These are phyloP conservation scores for Aegypius monachus DNA, from an alignment of 2,113 vertebrate genomes.

Conservation along the genomic window DNA sequence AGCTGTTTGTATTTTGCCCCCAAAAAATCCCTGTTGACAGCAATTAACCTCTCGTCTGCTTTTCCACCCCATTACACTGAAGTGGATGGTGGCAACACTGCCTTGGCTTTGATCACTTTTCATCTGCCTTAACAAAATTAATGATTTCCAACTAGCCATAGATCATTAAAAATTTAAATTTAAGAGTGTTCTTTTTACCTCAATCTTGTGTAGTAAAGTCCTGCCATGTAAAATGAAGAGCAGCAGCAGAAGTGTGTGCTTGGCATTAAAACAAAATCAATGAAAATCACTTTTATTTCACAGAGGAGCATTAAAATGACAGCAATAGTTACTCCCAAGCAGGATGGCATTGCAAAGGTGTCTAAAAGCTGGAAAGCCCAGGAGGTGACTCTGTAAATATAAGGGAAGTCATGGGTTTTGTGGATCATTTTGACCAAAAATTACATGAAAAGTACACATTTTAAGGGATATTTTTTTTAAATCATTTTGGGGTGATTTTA, in stretches of 20 bases:
- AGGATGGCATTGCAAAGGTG: neutral
- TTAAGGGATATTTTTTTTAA: neutral
- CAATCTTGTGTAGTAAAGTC: neutral
- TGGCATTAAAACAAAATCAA: neutral
- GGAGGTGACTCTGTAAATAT: neutral
- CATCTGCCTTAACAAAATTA: neutral
- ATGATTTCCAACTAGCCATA: neutral
- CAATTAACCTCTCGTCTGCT: neutral
- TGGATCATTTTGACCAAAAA: neutral
- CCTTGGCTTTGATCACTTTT: neutral
- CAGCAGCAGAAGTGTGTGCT: neutral
- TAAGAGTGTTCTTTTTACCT: neutral
- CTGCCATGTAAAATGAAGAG: neutral
- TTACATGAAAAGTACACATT: rapidly evolving
- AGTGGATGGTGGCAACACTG: neutral
- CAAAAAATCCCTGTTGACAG: neutral
- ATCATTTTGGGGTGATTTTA: neutral
- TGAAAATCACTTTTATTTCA: neutral
- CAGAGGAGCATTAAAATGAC: neutral
- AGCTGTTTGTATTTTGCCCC: neutral
- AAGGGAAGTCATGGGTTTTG: neutral
- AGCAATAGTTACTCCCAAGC: neutral
- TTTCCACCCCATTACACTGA: neutral
- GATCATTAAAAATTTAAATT: neutral
- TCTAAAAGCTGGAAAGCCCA: neutral